These are phyloP conservation scores for Gavia stellata DNA, from an alignment of 2,113 vertebrate species.

Conservation along the genomic window DNA sequence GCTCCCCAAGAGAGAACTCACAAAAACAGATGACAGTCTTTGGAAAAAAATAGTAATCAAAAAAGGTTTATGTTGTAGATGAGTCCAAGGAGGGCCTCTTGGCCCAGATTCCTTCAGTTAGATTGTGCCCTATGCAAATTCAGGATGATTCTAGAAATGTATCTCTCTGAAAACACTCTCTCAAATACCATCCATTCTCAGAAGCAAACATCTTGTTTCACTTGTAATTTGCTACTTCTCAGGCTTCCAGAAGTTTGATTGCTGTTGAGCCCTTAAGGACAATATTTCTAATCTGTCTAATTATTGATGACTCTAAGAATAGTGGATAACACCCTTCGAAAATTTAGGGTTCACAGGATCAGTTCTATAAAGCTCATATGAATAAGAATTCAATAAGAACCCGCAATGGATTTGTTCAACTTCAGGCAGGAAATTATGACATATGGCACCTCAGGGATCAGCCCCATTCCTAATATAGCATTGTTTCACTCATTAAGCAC, in stretches of 20 bases:
- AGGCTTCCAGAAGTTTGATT: not conserved
- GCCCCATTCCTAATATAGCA: accelerated
- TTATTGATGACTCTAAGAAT: not conserved
- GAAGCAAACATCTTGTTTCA: not conserved
- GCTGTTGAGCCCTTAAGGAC: not conserved
- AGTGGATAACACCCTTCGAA: not conserved
- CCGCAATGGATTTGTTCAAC: not conserved
- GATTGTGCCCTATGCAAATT: not conserved
- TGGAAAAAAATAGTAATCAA: not conserved
- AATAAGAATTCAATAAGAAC: not conserved
- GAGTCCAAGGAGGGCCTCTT: not conserved
- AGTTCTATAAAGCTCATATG: not conserved
- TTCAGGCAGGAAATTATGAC: not conserved
- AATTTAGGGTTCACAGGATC: not conserved
- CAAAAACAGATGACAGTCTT: not conserved
- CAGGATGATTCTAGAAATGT: not conserved
- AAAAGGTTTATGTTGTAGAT: not conserved
- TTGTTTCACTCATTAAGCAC: not conserved
- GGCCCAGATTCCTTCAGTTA: not conserved
- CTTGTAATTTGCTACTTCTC: not conserved
- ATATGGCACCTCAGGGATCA: not conserved
- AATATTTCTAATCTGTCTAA: not conserved
- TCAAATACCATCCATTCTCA: not conserved
- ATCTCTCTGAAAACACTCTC: not conserved
- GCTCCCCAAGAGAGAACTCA: not conserved